Conservation (phyloP, 1,140 invertebrate species). For the Tyrophagus putrescentiae region DNA sequence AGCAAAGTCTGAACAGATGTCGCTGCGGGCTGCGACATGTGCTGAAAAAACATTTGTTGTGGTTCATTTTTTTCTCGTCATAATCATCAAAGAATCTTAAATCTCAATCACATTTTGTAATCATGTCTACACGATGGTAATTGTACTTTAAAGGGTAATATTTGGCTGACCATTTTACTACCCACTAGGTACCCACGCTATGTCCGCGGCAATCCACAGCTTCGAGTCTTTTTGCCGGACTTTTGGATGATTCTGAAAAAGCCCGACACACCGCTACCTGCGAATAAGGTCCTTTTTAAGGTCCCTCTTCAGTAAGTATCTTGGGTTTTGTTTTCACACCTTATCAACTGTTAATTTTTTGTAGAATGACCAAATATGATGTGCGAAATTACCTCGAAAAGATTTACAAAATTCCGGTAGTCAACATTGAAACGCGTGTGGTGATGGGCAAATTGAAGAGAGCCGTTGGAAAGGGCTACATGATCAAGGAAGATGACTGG, state of each 20-base stretch:
- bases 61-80: not conserved
- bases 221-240: constrained; percentile 73
- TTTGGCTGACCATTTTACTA: not conserved
- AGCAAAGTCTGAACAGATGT: no score
- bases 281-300: constrained; percentile 63
- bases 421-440: constrained; percentile 43
- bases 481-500: constrained; percentile 66
- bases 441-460: constrained; percentile 31
- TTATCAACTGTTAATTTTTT: not conserved
- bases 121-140: constrained; percentile 4
- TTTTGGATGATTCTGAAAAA: constrained; percentile 83
- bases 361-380: constrained; percentile 60
- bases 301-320: constrained; percentile 48
- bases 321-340: not conserved
- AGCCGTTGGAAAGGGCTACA: constrained; percentile 38
- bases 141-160: not conserved
- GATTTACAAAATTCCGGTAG: constrained; percentile 68
- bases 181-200: constrained; percentile 56
- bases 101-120: no score
- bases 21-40: no score
- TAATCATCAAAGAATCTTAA: not conserved
- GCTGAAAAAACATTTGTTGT: no score
- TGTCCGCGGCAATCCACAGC: constrained; percentile 71
- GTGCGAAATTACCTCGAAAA: constrained; percentile 84
- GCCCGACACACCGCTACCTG: constrained; percentile 42